These are phyloP conservation scores for Labeo catla DNA, from an alignment of 2,113 vertebrate species.

Conservation along the genomic window DNA sequence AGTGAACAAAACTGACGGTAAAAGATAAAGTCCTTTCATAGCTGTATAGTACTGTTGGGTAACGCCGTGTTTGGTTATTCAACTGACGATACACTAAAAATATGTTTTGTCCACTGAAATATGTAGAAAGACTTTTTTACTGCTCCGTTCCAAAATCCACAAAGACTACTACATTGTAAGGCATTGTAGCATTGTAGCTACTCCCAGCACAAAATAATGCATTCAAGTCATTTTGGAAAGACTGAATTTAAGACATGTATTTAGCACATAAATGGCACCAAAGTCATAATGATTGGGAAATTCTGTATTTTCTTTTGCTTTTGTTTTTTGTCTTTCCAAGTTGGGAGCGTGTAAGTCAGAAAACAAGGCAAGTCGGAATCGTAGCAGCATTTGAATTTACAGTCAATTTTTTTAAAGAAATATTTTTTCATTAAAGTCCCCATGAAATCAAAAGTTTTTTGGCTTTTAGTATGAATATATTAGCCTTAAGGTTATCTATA, in stretches of 20 bases:
- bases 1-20: background rate
- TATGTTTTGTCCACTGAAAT: constrained; percentile 1
- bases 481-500: too few relatives aligned
- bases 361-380: background rate
- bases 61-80: background rate
- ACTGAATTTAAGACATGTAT: background rate
- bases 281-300: background rate
- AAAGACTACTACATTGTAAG: background rate
- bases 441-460: too few relatives aligned
- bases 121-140: background rate
- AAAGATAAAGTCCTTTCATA: background rate
- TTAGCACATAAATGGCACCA: background rate
- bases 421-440: background rate
- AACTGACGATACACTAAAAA: background rate
- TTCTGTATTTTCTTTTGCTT: background rate
- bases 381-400: background rate
- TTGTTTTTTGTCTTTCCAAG: background rate
- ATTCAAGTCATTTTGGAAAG: background rate
- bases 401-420: background rate
- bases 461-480: too few relatives aligned
- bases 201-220: background rate
- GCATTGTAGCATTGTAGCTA: background rate
- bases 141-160: background rate
- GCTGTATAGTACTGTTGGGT: background rate
- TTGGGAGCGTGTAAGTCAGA: background rate